Percentiles rank a stretch among this genome's conserved stretches.
phyloP scores from a whole-genome alignment of 2,888 invertebrate species.

The Phytoseiulus persimilis region DNA sequence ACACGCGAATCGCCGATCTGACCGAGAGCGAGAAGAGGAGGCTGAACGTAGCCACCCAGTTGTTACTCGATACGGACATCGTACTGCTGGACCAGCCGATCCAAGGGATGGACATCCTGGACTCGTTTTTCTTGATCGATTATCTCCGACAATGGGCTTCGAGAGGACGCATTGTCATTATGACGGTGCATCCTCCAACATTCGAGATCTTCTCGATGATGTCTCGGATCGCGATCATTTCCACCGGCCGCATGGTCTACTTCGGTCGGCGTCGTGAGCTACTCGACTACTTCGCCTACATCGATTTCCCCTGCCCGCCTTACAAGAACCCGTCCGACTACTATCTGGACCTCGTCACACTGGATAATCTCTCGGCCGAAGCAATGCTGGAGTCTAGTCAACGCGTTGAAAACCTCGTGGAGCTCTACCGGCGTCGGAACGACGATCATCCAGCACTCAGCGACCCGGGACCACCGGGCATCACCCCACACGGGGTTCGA shows the following conservation, averaged over 20 bases:
- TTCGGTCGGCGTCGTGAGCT: constrained; percentile 79
- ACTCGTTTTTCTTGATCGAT: constrained; percentile 87
- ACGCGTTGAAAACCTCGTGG: constrained; percentile 78
- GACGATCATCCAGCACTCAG: constrained; percentile 53
- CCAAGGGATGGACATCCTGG: constrained; percentile 83
- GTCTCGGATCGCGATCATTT: constrained; percentile 71
- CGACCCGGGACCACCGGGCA: constrained; percentile 70
- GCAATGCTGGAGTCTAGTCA: constrained; percentile 90
- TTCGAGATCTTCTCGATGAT: constrained; percentile 92
- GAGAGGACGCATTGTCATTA: constrained; percentile 67
- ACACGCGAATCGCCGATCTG: constrained; percentile 72
- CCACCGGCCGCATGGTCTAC: constrained; percentile 82
- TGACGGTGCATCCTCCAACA: constrained; percentile 86
- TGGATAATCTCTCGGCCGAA: constrained; percentile 84
- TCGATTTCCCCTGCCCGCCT: constrained; percentile 87
- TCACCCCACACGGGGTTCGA: constrained; percentile 61
- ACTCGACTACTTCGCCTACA: constrained; percentile 80
- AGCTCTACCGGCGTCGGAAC: constrained; percentile 65
- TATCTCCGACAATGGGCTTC: constrained; percentile 84
- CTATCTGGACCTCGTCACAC: constrained; percentile 82
- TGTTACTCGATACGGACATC: constrained; percentile 66
- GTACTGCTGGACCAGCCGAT: constrained; percentile 80
- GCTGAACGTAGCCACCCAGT: constrained; percentile 77
- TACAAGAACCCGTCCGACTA: constrained; percentile 95
- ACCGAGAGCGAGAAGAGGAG: constrained; percentile 79